Percentiles rank a stretch among this genome's conserved stretches.
Conservation (phyloP, 2,888 invertebrate genomes). For the Pheosia gnoma region DNA sequence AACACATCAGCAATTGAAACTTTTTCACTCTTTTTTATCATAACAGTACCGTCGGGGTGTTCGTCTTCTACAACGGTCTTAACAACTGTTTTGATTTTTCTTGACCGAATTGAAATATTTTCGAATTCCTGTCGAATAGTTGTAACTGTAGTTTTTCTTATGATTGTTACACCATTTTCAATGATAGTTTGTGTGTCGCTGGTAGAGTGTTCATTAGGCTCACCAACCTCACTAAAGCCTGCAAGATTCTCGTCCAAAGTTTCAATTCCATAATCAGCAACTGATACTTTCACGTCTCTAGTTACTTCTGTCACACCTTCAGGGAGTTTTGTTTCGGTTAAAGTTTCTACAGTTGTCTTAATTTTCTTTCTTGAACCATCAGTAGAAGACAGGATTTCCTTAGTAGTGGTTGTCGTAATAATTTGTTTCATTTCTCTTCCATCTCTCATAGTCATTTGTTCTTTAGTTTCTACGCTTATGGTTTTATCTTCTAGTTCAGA, state of each 20-base stretch:
- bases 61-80: conserved; percentile 68
- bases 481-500: conserved; percentile 58
- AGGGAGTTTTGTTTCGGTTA: conserved; percentile 64
- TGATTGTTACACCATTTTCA: conserved; percentile 61
- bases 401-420: conserved; percentile 70
- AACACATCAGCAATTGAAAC: conserved; percentile 68
- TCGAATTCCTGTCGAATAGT: conserved; percentile 68
- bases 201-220: conserved; percentile 56
- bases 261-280: conserved; percentile 64
- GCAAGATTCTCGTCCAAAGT: conserved; percentile 62
- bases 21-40: conserved; percentile 73
- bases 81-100: conserved; percentile 68
- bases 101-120: conserved; percentile 49
- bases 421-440: conserved; percentile 63
- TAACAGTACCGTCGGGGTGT: conserved; percentile 71
- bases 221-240: conserved; percentile 56
- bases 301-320: conserved; percentile 69
- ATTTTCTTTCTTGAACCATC: conserved; percentile 63
- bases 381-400: conserved; percentile 59
- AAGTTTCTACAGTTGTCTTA: conserved; percentile 65
- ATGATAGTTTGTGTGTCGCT: conserved; percentile 50
- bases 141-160: conserved; percentile 64
- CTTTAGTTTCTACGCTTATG: conserved; percentile 60
- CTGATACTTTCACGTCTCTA: conserved; percentile 71
- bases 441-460: conserved; percentile 52